These are phyloP conservation scores for Polia nebulosa DNA, from an alignment of 2,888 invertebrate genomes.

Conservation along the genomic window DNA sequence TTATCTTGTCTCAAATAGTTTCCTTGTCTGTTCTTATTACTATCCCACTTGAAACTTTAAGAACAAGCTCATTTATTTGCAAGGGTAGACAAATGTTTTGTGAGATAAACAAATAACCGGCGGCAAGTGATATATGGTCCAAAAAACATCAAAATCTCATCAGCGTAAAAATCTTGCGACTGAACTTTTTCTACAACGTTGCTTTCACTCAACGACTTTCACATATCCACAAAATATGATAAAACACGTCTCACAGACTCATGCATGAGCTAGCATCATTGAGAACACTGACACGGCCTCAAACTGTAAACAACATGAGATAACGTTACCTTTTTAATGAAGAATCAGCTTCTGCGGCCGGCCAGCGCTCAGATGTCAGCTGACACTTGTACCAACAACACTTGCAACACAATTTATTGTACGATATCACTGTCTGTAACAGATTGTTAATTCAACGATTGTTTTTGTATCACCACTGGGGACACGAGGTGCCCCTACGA, in stretches of 20 bases:
- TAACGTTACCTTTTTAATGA: slow-evolving; percentile 71
- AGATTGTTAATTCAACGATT: slow-evolving; percentile 77
- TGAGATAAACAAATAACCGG: slow-evolving; percentile 52
- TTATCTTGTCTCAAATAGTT: slow-evolving; percentile 54
- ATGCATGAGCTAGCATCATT: slow-evolving; percentile 79
- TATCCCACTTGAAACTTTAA: slow-evolving; percentile 52
- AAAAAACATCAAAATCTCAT: slow-evolving; percentile 48
- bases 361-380: slow-evolving; percentile 30
- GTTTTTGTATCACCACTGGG: slow-evolving; percentile 79
- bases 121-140: slow-evolving; percentile 27
- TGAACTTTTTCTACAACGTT: slow-evolving; percentile 37
- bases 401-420: slow-evolving; percentile 71
- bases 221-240: slow-evolving; percentile 61
- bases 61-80: slow-evolving; percentile 41
- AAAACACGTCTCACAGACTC: slow-evolving; percentile 69
- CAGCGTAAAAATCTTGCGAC: slow-evolving; percentile 33
- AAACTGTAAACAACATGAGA: slow-evolving; percentile 81
- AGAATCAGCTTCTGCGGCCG: slow-evolving; percentile 41
- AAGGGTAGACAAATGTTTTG: slow-evolving; percentile 19
- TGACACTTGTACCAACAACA: slow-evolving; percentile 68
- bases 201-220: slow-evolving; percentile 39
- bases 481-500: slow-evolving; percentile 81
- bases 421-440: slow-evolving; percentile 71
- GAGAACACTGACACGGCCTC: slow-evolving; percentile 77
- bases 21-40: slow-evolving; percentile 49